Evolutionary conservation across 2,888 invertebrate genomes (phyloP).

Genomic region (Melikaiella ostensackeni): DNA sequence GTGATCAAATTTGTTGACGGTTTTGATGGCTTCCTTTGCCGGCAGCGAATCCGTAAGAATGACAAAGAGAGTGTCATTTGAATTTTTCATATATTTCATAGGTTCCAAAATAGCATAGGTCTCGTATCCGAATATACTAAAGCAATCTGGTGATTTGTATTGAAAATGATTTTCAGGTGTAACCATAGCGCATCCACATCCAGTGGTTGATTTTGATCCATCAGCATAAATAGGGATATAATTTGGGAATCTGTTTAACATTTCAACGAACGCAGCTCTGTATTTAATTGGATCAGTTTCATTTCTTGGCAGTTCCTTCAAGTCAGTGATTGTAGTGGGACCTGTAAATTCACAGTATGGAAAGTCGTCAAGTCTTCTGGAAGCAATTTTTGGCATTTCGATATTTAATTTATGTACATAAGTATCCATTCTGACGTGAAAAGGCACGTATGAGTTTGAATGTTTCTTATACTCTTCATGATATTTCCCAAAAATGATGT

Average conservation of each 20-base stretch:
- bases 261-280: background rate
- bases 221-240: slow-evolving; percentile 2
- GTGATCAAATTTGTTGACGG: background rate
- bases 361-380: background rate
- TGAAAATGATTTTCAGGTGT: background rate
- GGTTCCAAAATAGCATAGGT: background rate
- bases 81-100: background rate
- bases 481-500: background rate
- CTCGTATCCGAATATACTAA: background rate
- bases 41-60: too few species aligned
- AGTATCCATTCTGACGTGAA: background rate
- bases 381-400: background rate
- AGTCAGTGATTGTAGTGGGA: background rate
- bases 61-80: too few species aligned
- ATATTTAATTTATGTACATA: background rate
- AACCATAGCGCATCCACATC: background rate
- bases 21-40: background rate
- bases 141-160: background rate
- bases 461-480: background rate
- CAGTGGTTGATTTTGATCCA: background rate
- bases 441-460: background rate
- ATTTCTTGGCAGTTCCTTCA: background rate
- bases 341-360: background rate
- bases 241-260: background rate
- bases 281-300: background rate